Percentiles rank a stretch among this genome's conserved stretches.
phyloP scores from a whole-genome alignment of 2,888 invertebrate species.

The Oxytorus armatus region DNA sequence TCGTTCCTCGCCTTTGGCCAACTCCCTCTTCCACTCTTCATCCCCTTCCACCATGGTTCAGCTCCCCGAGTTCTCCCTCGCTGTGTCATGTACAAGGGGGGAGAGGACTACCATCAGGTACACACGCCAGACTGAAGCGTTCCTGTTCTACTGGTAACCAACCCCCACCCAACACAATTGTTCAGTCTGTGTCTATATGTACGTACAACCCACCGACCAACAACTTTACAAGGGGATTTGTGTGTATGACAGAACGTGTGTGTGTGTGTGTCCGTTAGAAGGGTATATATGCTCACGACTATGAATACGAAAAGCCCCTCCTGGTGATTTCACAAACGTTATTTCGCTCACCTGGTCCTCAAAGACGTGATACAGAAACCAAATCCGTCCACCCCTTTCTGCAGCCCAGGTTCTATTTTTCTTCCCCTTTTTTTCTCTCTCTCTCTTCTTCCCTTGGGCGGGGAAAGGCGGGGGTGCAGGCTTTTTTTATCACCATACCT shows the following conservation, averaged over 20 bases:
- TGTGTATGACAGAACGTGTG: slow-evolving; percentile 9
- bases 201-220: not conserved
- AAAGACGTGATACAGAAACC: slow-evolving; percentile 57
- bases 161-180: slow-evolving; percentile 26
- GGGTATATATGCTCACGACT: slow-evolving; percentile 21
- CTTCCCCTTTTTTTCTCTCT: slow-evolving; percentile 13
- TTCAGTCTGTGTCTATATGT: slow-evolving; percentile 11
- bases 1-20: slow-evolving; percentile 52
- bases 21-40: slow-evolving; percentile 22
- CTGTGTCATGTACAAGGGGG: slow-evolving; percentile 6
- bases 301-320: slow-evolving; percentile 29
- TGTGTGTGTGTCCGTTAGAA: no score
- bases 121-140: slow-evolving; percentile 36
- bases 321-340: slow-evolving; percentile 54
- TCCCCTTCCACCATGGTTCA: slow-evolving; percentile 28
- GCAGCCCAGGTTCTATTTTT: no score
- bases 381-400: slow-evolving; percentile 57
- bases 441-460: not conserved
- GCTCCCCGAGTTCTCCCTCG: slow-evolving; percentile 22
- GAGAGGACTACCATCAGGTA: slow-evolving; percentile 38
- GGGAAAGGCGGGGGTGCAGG: not conserved
- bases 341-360: slow-evolving; percentile 62
- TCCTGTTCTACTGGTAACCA: slow-evolving; percentile 31
- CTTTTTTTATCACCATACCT: slow-evolving; percentile 54
- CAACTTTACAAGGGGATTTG: slow-evolving; percentile 12